phyloP scores from a whole-genome alignment of 2,797 vertebrate genomes.

The Spinus olivaceus region DNA sequence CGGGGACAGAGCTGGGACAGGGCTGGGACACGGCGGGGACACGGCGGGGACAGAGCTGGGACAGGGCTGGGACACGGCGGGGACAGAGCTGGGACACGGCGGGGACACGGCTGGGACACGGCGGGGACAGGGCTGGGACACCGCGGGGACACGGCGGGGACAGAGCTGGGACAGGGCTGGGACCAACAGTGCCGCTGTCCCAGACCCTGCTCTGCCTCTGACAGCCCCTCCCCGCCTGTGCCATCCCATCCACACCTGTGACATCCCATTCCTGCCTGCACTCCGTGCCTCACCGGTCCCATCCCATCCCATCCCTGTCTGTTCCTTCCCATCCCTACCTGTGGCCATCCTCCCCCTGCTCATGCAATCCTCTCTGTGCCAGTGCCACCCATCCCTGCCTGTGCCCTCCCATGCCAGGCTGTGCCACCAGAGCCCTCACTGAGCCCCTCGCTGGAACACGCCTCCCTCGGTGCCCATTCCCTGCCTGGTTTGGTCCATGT shows the following conservation, averaged over 20 bases:
- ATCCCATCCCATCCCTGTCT: background rate
- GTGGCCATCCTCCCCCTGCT: background rate
- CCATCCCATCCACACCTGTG: rapidly evolving
- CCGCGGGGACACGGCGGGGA: too few relatives aligned
- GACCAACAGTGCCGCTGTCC: background rate
- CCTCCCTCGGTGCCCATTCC: rapidly evolving
- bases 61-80: too few relatives aligned
- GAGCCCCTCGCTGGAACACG: rapidly evolving
- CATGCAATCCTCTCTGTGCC: background rate
- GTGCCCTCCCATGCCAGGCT: background rate
- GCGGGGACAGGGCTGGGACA: too few relatives aligned
- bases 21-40: too few relatives aligned
- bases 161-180: too few relatives aligned
- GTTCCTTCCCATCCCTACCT: rapidly evolving
- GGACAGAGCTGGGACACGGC: too few relatives aligned
- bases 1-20: too few relatives aligned
- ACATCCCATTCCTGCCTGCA: too few relatives aligned
- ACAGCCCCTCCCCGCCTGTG: background rate
- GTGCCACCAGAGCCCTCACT: background rate
- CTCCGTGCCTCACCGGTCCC: too few relatives aligned
- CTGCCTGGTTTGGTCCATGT: rapidly evolving
- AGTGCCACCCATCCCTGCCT: background rate
- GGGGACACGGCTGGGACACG: too few relatives aligned
- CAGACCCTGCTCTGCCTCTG: background rate
- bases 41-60: too few relatives aligned